Base-by-base conservation (phyloP, 2,113 vertebrate genomes). In the Bagarius yarrelli region DNA sequence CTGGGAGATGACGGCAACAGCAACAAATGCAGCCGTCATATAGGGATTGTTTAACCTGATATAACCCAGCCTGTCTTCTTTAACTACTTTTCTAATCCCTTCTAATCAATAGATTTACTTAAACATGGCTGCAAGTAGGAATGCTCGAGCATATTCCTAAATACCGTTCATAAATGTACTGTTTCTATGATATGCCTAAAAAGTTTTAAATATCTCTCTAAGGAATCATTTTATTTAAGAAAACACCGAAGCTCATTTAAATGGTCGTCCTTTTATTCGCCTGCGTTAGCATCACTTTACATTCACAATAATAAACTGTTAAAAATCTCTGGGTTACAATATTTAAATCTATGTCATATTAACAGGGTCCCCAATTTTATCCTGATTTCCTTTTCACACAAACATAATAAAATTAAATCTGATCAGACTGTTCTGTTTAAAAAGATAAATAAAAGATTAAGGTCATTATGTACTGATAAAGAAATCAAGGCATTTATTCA, bases 401-500 rank as follows among this genome's bases (percentile, higher is more conserved):
- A 70, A 70, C 57, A 36, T 16, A 57, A 69, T 34, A 40, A n/a
- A 61, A 52, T 69, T 15, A 85, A 83, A 85, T 80, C 87, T 21
- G 79, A 66, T 53, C 79, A 61, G 8, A 69, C 61, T 44, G 72
- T 84, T 86, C 84, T 87, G 83, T 76, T 71, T 86, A 85, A 85
- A 87, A 88, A 85, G 82, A 66, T 61, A 56, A 52, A 78, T 82
- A 81, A 74, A 88, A 79, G 64, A 78, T 25, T 6, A 81, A 50
- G 71, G 71, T 84, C 79, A 72, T 59, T 71, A 79, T 81, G 40
- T 53, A 30, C 4, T 88, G 86, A 82, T 80, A 89, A 89, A 87
- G 71, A 87, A 86, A 85, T 70, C 23, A 44, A 40, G 50, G 80
- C 61, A 83, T 80, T 82, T 40, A 3, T 6, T 40, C 6, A 40